Evolutionary conservation across 2,888 invertebrate genomes (phyloP).

Genomic region (Hypena proboscidalis): DNA sequence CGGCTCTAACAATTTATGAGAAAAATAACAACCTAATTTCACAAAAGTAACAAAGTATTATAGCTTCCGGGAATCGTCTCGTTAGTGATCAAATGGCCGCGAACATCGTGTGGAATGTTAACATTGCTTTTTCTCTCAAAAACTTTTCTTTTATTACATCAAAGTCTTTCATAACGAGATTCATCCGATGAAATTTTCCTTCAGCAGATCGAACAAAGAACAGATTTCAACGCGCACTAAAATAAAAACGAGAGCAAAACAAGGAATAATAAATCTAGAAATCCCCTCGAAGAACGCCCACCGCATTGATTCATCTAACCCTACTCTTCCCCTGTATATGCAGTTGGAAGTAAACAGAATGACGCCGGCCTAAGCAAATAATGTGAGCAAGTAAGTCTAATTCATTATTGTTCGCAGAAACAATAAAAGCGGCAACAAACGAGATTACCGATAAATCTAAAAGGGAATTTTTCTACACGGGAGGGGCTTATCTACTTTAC

Average conservation of each 20-base stretch:
- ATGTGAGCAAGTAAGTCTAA: constrained; percentile 68
- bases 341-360: constrained; percentile 73
- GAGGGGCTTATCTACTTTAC: constrained; percentile 73
- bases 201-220: constrained; percentile 48
- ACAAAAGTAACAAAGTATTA: constrained; percentile 68
- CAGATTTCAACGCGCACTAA: constrained; percentile 36
- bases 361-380: constrained; percentile 72
- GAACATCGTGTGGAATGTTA: constrained; percentile 68
- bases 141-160: constrained; percentile 69
- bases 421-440: constrained; percentile 76
- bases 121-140: constrained; percentile 60
- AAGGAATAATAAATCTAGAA: constrained; percentile 71
- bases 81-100: constrained; percentile 74
- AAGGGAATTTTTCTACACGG: constrained; percentile 72
- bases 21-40: constrained; percentile 66
- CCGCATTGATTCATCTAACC: constrained; percentile 71
- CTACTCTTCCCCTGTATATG: constrained; percentile 65
- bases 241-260: constrained; percentile 56
- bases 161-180: constrained; percentile 67
- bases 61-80: constrained; percentile 73
- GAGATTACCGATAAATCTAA: constrained; percentile 76
- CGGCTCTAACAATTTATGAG: constrained; percentile 55
- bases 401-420: constrained; percentile 74
- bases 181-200: constrained; percentile 52
- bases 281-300: constrained; percentile 70